phyloP scores from a whole-genome alignment of 1,140 invertebrate species.

The Eupeodes corollae region DNA sequence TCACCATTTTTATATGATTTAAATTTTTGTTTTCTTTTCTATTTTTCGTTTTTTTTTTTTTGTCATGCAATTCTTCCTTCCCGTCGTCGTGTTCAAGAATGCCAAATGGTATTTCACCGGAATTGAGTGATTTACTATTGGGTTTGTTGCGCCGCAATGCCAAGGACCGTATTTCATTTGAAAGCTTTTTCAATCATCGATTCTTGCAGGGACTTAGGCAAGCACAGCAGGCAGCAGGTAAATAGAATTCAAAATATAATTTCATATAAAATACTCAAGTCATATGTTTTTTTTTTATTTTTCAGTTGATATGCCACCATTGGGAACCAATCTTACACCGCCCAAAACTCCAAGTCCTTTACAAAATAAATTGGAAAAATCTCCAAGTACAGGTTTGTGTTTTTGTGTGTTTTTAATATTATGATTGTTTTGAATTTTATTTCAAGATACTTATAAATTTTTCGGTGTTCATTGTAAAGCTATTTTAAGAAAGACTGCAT shows the following conservation, averaged over 20 bases:
- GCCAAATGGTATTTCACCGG: constrained; percentile 79
- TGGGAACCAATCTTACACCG: constrained; percentile 22
- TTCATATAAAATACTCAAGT: background rate
- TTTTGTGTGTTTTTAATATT: background rate
- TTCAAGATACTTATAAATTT: background rate
- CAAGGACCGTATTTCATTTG: constrained; percentile 90
- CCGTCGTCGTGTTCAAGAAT: constrained; percentile 50
- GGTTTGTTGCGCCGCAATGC: constrained; percentile 85
- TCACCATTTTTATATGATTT: background rate
- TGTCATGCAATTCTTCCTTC: background rate
- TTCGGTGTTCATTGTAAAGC: no score
- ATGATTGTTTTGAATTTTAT: background rate
- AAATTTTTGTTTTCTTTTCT: no score
- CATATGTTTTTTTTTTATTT: constrained; percentile 7
- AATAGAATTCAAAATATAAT: background rate
- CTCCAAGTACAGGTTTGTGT: background rate
- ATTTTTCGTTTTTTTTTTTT: background rate
- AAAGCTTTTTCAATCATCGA: constrained; percentile 84
- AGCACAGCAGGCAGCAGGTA: constrained; percentile 36
- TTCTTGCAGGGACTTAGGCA: constrained; percentile 63
- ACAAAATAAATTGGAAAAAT: constrained; percentile 28
- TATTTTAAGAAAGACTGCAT: no score
- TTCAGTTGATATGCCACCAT: constrained; percentile 28
- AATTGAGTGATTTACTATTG: constrained; percentile 76
- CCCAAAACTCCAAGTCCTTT: constrained; percentile 30